phyloP scores from a whole-genome alignment of 2,888 invertebrate genomes.

The Eristalis tenax region DNA sequence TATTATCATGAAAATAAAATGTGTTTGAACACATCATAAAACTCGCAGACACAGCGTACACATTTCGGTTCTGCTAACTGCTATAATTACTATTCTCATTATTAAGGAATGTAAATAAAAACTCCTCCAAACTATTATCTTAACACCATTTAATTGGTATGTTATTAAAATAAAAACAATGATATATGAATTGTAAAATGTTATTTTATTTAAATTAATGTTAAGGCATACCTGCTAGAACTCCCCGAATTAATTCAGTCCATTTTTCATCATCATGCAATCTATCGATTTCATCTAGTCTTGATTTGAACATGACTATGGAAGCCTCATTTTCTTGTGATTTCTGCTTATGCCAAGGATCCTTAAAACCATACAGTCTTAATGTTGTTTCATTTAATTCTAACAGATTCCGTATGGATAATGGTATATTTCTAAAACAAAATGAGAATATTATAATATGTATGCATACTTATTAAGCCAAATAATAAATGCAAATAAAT shows the following conservation, averaged over 20 bases:
- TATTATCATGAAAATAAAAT: not conserved
- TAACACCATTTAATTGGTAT: slow-evolving; percentile 18
- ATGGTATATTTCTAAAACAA: slow-evolving; percentile 85
- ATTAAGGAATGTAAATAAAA: not conserved
- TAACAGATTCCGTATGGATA: slow-evolving; percentile 94
- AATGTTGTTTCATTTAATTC: slow-evolving; percentile 96
- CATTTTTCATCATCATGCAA: slow-evolving; percentile 85
- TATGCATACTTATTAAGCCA: not conserved
- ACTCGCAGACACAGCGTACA: not conserved
- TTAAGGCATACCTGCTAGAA: slow-evolving; percentile 84
- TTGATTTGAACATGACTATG: slow-evolving; percentile 85
- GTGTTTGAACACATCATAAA: not conserved
- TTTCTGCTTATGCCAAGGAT: slow-evolving; percentile 93
- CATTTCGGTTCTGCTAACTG: not conserved
- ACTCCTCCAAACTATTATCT: not conserved
- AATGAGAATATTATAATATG: not conserved
- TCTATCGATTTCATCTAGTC: slow-evolving; percentile 87
- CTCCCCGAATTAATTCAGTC: slow-evolving; percentile 85
- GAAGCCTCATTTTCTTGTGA: slow-evolving; percentile 93
- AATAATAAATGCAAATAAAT: not conserved
- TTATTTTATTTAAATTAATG: not conserved
- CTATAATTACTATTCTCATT: not conserved
- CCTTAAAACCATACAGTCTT: slow-evolving; percentile 94
- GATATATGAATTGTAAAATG: not conserved
- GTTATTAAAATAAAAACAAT: slow-evolving; percentile 42